These are phyloP conservation scores for Sorex fumeus DNA, from an alignment of 2,113 vertebrate genomes.

Conservation along the genomic window DNA sequence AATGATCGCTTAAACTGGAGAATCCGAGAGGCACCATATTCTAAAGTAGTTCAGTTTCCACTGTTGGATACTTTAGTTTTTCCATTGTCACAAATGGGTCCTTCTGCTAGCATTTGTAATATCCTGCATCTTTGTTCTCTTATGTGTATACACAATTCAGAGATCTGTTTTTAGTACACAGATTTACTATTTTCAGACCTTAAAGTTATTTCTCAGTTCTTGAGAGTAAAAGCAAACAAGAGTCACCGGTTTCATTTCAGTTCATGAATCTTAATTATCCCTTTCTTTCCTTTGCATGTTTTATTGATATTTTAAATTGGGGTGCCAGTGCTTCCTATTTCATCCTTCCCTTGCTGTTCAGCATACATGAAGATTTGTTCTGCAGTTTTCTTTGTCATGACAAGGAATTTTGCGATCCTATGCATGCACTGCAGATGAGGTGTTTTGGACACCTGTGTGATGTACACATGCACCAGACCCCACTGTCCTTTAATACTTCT, in stretches of 20 bases:
- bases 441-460: not conserved
- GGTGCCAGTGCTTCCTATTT: not conserved
- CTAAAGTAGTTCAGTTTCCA: not conserved
- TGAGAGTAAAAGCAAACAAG: slow-evolving; percentile 41
- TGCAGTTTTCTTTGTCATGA: slow-evolving; percentile 29
- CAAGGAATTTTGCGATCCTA: not conserved
- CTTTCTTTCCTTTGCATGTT: slow-evolving; percentile 45
- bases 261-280: slow-evolving; percentile 57
- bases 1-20: not conserved
- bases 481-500: not conserved
- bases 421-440: not conserved
- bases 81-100: not conserved
- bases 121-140: slow-evolving; percentile 42
- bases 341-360: slow-evolving; percentile 19
- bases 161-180: slow-evolving; percentile 17
- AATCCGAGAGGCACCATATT: not conserved
- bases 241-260: slow-evolving; percentile 50
- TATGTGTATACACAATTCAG: slow-evolving; percentile 9
- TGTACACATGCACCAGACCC: not conserved
- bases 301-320: slow-evolving; percentile 57
- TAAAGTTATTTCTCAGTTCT: slow-evolving; percentile 59
- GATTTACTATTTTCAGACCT: slow-evolving; percentile 41
- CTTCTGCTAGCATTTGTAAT: slow-evolving; percentile 3
- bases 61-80: not conserved
- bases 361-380: not conserved